These are phyloP conservation scores for Pterostichus madidus DNA, from an alignment of 2,888 invertebrate species.

Conservation along the genomic window DNA sequence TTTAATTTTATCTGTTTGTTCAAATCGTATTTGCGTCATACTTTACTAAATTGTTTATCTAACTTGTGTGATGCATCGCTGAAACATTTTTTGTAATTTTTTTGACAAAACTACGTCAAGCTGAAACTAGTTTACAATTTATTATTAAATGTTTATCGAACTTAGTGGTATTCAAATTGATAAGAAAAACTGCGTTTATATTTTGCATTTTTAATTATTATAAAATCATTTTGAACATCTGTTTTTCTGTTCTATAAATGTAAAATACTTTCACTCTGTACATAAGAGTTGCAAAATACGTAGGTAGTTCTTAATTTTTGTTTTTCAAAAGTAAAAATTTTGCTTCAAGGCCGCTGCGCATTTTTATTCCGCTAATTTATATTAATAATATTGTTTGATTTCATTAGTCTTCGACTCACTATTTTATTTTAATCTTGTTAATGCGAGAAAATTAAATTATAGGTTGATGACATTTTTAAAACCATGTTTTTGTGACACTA, in stretches of 20 bases:
- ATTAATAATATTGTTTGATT: slow-evolving; percentile 1
- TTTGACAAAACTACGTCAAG: no score
- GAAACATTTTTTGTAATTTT: background rate
- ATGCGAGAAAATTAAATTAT: slow-evolving; percentile 37
- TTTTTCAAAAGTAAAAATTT: slow-evolving; percentile 13
- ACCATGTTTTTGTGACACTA: background rate
- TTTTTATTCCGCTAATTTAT: background rate
- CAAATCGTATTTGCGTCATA: slow-evolving; percentile 52
- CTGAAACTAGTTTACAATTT: background rate
- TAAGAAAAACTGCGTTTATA: no score
- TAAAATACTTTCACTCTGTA: slow-evolving; percentile 13
- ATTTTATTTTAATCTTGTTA: slow-evolving; percentile 29
- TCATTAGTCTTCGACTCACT: background rate
- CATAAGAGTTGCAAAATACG: slow-evolving; percentile 5
- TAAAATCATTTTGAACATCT: slow-evolving; percentile 11
- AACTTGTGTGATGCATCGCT: background rate
- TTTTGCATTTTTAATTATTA: no score
- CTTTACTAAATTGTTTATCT: slow-evolving; percentile 5
- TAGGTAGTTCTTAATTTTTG: background rate
- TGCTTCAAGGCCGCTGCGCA: slow-evolving; percentile 31
- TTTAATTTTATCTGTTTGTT: slow-evolving; percentile 8
- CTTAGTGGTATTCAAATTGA: no score
- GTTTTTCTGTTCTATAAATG: slow-evolving; percentile 31
- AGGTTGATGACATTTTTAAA: slow-evolving; percentile 32
- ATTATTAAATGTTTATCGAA: background rate